Percentiles rank a stretch among this genome's conserved stretches.
phyloP scores from a whole-genome alignment of 2,113 vertebrate genomes.

The Azemiops feae region DNA sequence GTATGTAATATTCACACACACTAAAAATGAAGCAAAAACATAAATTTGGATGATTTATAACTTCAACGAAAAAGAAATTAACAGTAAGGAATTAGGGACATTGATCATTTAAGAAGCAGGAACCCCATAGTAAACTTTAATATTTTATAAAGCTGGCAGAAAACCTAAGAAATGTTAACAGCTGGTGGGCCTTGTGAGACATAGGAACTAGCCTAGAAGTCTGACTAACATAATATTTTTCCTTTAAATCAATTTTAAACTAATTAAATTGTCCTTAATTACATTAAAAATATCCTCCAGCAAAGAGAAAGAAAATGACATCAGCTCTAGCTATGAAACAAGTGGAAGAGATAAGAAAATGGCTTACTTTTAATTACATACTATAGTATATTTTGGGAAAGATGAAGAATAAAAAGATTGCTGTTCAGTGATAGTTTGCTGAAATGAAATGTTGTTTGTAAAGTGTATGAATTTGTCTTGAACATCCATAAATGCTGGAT shows the following conservation, averaged over 20 bases:
- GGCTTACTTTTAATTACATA: not conserved
- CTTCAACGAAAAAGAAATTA: not conserved
- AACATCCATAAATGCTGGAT: not conserved
- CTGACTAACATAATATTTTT: slow-evolving; percentile 27
- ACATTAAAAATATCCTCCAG: slow-evolving; percentile 8
- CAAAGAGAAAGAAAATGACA: not conserved
- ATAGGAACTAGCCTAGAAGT: not conserved
- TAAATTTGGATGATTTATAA: slow-evolving; percentile 26
- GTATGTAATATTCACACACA: not conserved
- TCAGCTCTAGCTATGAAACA: not conserved
- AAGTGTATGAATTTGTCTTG: not conserved
- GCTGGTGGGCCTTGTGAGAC: slow-evolving; percentile 15
- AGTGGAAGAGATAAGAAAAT: not conserved
- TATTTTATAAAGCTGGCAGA: slow-evolving; percentile 22
- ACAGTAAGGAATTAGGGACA: slow-evolving; percentile 15
- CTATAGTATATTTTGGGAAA: not conserved
- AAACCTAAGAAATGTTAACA: slow-evolving; percentile 31
- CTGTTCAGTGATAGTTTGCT: not conserved
- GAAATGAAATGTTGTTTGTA: not conserved
- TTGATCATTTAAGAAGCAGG: slow-evolving; percentile 27
- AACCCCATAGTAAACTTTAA: slow-evolving; percentile 22
- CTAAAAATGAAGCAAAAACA: not conserved
- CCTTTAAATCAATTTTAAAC: slow-evolving; percentile 23
- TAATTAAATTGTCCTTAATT: slow-evolving; percentile 10
- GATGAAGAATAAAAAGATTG: not conserved